Evolutionary conservation across 2,888 invertebrate species (phyloP).

Genomic region (Tetranychus truncatus): DNA sequence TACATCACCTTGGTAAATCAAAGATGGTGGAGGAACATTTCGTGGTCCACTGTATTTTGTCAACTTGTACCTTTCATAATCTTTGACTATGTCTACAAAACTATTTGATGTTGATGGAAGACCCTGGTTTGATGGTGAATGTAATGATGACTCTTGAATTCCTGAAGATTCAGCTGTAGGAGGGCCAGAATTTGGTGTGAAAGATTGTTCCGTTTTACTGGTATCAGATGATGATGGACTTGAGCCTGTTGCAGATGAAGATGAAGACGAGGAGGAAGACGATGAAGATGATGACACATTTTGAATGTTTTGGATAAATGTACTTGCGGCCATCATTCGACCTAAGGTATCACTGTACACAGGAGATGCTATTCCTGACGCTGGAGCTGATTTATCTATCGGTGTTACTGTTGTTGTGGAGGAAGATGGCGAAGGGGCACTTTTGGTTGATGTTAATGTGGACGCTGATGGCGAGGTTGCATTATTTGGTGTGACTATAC

Average conservation of each 20-base stretch:
- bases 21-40: not conserved
- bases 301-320: not conserved
- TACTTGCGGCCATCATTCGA: not conserved
- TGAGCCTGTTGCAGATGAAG: not conserved
- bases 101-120: not conserved
- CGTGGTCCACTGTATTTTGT: not conserved
- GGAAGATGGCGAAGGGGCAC: not conserved
- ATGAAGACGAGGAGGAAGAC: not conserved
- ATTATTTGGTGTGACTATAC: not conserved
- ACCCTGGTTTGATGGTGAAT: too few species aligned
- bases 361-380: not conserved
- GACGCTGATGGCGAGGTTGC: not conserved
- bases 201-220: not conserved
- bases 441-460: not conserved
- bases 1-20: not conserved
- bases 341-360: not conserved
- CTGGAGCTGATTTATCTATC: not conserved
- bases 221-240: not conserved
- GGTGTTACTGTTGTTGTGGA: not conserved
- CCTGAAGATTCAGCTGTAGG: not conserved
- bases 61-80: constrained; percentile 6
- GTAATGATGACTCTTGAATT: too few species aligned
- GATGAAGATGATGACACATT: not conserved
- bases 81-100: constrained; percentile 7
- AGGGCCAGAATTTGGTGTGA: not conserved